Conservation (phyloP, 2,113 vertebrate species). For the Scartelaos histophorus region DNA sequence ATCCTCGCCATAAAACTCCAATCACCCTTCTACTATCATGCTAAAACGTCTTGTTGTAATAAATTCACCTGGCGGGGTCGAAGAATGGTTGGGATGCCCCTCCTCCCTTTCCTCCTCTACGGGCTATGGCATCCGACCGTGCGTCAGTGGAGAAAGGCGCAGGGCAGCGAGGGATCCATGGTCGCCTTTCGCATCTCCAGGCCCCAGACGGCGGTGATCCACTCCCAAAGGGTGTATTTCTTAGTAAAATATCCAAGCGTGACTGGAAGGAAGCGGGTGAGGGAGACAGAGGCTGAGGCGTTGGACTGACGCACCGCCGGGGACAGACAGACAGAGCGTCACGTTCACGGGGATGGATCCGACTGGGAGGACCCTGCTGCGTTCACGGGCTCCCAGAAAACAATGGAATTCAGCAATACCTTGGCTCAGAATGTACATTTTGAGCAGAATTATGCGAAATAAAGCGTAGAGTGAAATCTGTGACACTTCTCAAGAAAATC, state of each 20-base stretch:
- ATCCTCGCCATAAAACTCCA: neutral
- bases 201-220: constrained; percentile 19
- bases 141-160: constrained; percentile 50
- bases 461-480: too few species aligned
- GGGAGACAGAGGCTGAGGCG: constrained; percentile 30
- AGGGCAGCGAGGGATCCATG: constrained; percentile 63
- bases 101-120: constrained; percentile 42
- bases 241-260: constrained; percentile 24
- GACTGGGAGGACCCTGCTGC: constrained; percentile 63
- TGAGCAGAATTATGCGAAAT: too few species aligned
- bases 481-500: too few species aligned
- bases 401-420: neutral
- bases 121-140: constrained; percentile 66
- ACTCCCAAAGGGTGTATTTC: neutral
- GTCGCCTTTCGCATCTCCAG: constrained; percentile 35
- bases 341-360: constrained; percentile 65
- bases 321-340: constrained; percentile 63
- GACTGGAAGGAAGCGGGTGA: constrained; percentile 10
- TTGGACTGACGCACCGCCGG: constrained; percentile 35
- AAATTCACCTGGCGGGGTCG: constrained; percentile 62
- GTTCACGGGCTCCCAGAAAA: constrained; percentile 47
- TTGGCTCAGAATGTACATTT: too few species aligned
- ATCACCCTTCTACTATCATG: neutral
- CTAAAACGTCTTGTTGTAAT: neutral
- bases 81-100: constrained; percentile 58